Base-by-base conservation (phyloP, 2,888 invertebrate species). In the Amiota minor region DNA sequence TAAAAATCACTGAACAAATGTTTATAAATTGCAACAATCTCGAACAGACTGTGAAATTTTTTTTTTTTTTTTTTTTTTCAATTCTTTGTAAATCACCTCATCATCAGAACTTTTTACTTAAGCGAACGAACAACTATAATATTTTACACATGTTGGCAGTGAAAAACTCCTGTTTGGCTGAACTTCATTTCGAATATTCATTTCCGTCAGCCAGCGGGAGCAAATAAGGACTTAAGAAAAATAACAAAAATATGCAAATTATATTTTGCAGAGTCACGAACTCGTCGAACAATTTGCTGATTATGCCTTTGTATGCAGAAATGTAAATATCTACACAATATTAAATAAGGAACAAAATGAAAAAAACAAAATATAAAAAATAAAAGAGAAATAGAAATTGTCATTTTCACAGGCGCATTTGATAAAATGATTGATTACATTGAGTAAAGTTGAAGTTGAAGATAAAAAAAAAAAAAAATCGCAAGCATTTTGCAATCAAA, bases 391-490 rank as follows among this genome's bases (percentile, higher is more conserved):
- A 45, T 46, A 20, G 6, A 46, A 56, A 73, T 80, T 86, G 87
- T 85, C 83, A 86, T 82, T 86, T 82, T 87, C 80, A 82, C 82
- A 80, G 81, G 78, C 83, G 78, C 81, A 85, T 85, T 35, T 87
- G 86, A 84, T 87, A 81, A 85, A 87, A 86, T 86, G 88, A 86
- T 86, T 86, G 88, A 86, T 86, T 87, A 81, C 85, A 76, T 35
- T 35, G 35, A 35, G 6, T 35, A 6, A 35, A 16, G 49, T 23
- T 46, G 46, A 16, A 20, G 47, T 35, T 47, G 20, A 20, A n/a
- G 12, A 9, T 59, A 10, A 49, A 47, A 70, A 73, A 70, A 35
- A 35, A 75, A 76, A 75, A 83, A 84, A 81, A 78, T 83, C 9
- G 74, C 79, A 76, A 83, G 83, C 86, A 86, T 83, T 83, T 83